Base-by-base conservation (phyloP, 53 echinoderm and acorn worm species). In the Glandiceps talaboti region DNA sequence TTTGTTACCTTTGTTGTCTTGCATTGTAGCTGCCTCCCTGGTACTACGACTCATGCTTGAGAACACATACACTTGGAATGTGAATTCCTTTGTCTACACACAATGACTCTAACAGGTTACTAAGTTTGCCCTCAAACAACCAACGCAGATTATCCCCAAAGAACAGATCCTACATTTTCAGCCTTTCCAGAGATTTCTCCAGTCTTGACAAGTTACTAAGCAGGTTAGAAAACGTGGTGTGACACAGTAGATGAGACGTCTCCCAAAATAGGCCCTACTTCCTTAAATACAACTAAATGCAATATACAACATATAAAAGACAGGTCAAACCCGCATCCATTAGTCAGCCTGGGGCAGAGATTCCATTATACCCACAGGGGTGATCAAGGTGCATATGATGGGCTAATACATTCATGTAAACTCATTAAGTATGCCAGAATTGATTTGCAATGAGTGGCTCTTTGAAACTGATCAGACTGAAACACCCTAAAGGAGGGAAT, bases 271-370 rank as follows among this genome's bases (percentile, higher is more conserved):
- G 64, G 64, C 64, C 64, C 20, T 20, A 45, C 64, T 45, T 45
- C 64, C 64, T 45, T 45, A 45, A 45, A 45, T 20, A 45, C 64
- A 45, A 45, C 64, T 45, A 45, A 45, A 45, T 20, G 20, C 64
- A 45, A 45, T 45, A 45, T 45, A 45, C 64, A 45, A 45, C n/a
- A n/a, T 45, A 45, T 45, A 45, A 45, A 45, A 45, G 64, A 45
- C 64, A 45, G 64, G 64, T 45, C 64, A 45, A 45, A 45, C 64
- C 64, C 64, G 64, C 64, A 45, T 20, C 64, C 20, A 45, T 45
- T 45, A 45, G 64, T 45, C 64, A 45, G 64, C 64, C 64, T 45
- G 64, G 64, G 64, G 64, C 64, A 45, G 64, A 45, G 64, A 45
- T 45, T 45, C 64, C 64, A 45, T 45, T 45, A 45, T 45, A 45